Percentiles rank a stretch among this genome's conserved stretches.
These are phyloP conservation scores for Petroica traversi DNA, from an alignment of 2,113 vertebrate genomes.

Conservation along the genomic window DNA sequence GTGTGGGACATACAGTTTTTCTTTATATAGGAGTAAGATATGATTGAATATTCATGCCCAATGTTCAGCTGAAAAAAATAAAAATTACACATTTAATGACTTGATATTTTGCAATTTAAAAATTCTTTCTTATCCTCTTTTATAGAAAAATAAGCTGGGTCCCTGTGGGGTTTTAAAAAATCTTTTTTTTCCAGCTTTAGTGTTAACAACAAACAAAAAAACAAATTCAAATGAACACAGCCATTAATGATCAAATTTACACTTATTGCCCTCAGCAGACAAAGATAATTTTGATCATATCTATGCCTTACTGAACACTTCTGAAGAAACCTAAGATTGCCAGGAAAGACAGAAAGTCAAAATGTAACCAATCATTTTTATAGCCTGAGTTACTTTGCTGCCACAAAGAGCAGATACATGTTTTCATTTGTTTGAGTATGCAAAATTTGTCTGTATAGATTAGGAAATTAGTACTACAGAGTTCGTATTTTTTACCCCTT, in stretches of 20 bases:
- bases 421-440: neutral
- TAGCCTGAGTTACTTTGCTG: neutral
- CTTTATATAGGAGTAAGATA: neutral
- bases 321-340: neutral
- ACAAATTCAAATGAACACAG: neutral
- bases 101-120: neutral
- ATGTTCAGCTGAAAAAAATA: neutral
- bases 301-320: neutral
- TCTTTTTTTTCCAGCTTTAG: neutral
- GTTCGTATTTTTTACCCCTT: neutral
- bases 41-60: neutral
- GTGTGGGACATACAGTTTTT: neutral
- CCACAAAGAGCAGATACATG: neutral
- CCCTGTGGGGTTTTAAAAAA: rapidly evolving
- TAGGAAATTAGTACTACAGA: neutral
- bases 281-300: neutral
- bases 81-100: neutral
- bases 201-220: neutral
- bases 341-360: neutral
- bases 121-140: neutral
- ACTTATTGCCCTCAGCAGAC: neutral
- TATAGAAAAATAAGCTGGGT: neutral
- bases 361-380: neutral
- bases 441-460: neutral
- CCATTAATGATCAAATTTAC: neutral